Evolutionary conservation across 2,888 invertebrate species (phyloP).

Genomic region (Panopea generosa): DNA sequence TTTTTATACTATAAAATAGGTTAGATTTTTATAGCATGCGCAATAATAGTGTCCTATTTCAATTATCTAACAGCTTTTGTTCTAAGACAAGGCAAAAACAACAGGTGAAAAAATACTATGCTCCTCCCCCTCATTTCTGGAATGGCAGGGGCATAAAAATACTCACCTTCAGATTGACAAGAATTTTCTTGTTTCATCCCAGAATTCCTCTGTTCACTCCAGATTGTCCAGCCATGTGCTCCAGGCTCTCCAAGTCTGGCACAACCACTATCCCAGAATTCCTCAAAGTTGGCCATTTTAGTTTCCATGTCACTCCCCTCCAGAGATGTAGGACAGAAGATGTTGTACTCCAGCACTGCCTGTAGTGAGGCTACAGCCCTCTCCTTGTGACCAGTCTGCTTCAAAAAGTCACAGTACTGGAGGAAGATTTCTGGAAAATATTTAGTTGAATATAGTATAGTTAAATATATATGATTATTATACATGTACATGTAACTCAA

Average conservation of each 20-base stretch:
- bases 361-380: slow-evolving; percentile 85
- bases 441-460: neutral
- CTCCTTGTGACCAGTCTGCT: slow-evolving; percentile 84
- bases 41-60: too few species aligned
- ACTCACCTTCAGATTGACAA: neutral
- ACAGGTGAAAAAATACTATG: too few species aligned
- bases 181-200: neutral
- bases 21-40: too few species aligned
- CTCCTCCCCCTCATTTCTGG: too few species aligned
- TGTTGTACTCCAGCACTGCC: slow-evolving; percentile 85
- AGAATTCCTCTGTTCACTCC: slow-evolving; percentile 48
- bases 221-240: slow-evolving; percentile 83
- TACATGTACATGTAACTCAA: neutral
- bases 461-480: too few species aligned
- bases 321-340: slow-evolving; percentile 80
- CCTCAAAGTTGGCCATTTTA: slow-evolving; percentile 81
- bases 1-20: too few species aligned
- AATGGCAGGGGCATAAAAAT: too few species aligned
- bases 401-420: slow-evolving; percentile 82
- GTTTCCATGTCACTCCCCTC: slow-evolving; percentile 69
- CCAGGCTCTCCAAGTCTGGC: slow-evolving; percentile 84
- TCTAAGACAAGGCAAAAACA: too few species aligned
- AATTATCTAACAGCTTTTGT: too few species aligned
- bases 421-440: slow-evolving; percentile 80
- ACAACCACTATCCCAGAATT: slow-evolving; percentile 85